Evolutionary conservation across 2,888 invertebrate species (phyloP).

Genomic region (Pristionchus japonicus): DNA sequence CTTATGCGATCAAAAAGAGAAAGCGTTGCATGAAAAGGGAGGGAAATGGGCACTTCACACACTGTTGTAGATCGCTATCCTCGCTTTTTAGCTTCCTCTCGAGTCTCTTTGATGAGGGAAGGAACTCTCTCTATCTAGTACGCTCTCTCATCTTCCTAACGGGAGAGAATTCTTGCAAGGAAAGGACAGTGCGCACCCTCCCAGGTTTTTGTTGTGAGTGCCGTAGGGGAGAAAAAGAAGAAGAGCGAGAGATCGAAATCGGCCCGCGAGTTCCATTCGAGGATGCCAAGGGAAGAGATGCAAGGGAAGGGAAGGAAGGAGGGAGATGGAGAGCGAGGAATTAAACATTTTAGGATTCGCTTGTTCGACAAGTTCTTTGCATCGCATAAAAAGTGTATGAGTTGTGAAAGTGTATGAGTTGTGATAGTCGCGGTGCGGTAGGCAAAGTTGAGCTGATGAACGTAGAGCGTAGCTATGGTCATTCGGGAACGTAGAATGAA

Average conservation of each 20-base stretch:
- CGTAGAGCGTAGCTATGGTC: background rate
- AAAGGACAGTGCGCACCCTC: background rate
- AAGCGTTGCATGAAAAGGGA: background rate
- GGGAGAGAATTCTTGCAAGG: background rate
- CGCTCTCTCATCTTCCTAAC: background rate
- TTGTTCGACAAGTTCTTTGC: background rate
- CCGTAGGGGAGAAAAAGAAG: background rate
- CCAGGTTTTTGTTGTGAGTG: conserved; percentile 17
- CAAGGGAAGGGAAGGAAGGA: background rate
- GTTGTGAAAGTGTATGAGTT: background rate
- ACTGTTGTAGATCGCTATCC: conserved; percentile 2
- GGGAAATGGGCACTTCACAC: background rate
- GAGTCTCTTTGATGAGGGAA: background rate
- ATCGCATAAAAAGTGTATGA: background rate
- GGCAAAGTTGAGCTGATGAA: no score
- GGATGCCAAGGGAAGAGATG: background rate
- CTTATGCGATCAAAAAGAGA: background rate
- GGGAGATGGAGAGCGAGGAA: background rate
- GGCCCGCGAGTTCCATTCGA: background rate
- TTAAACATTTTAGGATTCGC: background rate
- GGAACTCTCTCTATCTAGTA: background rate
- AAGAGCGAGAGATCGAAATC: background rate
- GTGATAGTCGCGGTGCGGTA: no score
- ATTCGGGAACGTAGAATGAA: background rate
- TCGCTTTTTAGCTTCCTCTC: background rate